Evolutionary conservation across 2,797 vertebrate genomes (phyloP).

Genomic region (Chromobotia macracanthus): DNA sequence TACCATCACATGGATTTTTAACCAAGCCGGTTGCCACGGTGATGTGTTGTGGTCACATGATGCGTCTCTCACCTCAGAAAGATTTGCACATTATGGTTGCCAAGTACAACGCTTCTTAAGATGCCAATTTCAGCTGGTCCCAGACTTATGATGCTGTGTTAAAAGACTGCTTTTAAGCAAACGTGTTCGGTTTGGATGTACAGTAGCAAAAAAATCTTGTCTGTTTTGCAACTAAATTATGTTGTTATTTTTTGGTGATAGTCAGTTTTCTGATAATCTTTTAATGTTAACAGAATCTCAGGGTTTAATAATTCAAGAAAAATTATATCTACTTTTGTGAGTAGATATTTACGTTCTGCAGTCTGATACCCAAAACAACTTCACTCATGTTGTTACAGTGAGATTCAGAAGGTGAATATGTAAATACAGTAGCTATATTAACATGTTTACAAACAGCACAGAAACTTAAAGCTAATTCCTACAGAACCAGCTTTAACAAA

Average conservation of each 20-base stretch:
- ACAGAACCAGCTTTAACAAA: not conserved
- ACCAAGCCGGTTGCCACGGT: conserved; percentile 12
- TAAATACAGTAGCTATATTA: not conserved
- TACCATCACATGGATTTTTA: not conserved
- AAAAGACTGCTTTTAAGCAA: not conserved
- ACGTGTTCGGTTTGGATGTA: not conserved
- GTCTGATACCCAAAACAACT: conserved; percentile 23
- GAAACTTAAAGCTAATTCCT: conserved; percentile 8
- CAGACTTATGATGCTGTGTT: not conserved
- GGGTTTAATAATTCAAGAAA: not conserved
- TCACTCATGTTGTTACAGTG: conserved; percentile 21
- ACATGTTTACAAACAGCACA: conserved; percentile 9
- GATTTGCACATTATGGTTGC: conserved; percentile 8
- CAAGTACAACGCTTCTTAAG: conserved; percentile 15
- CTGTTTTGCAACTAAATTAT: not conserved
- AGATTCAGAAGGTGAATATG: not conserved
- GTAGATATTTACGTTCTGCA: conserved; percentile 25
- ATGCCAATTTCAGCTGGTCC: not conserved
- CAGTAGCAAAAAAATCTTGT: not conserved
- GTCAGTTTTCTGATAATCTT: not conserved
- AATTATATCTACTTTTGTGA: too few relatives aligned
- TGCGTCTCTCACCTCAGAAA: not conserved
- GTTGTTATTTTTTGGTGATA: not conserved
- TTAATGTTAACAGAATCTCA: conserved; percentile 9
- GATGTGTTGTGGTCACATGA: conserved; percentile 6